Evolutionary conservation across 2,888 invertebrate genomes (phyloP).

Genomic region (Lasioglossum figueresi): DNA sequence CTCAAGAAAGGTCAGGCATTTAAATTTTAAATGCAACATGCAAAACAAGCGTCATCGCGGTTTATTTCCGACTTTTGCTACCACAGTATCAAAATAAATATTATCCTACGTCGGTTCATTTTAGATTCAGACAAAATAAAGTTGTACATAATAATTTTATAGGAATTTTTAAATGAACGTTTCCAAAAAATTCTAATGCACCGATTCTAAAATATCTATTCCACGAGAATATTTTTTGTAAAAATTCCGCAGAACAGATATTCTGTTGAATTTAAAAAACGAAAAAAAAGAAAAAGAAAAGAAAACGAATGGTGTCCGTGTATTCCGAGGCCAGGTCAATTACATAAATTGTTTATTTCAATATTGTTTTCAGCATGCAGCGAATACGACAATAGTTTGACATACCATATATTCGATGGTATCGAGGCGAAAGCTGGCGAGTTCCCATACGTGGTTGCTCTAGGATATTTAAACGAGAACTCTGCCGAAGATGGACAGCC

Average conservation of each 20-base stretch:
- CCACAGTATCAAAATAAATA: conserved; percentile 8
- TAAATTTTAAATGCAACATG: conserved; percentile 2
- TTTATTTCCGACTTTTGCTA: background rate
- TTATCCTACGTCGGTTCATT: background rate
- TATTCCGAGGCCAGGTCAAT: background rate
- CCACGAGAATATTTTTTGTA: too few species aligned
- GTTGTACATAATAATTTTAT: background rate
- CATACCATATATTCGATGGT: conserved; percentile 74
- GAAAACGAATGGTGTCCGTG: too few species aligned
- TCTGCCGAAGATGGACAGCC: conserved; percentile 33
- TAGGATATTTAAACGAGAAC: conserved; percentile 71
- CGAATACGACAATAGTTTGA: conserved; percentile 66
- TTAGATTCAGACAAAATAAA: background rate
- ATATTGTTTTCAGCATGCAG: conserved; percentile 72
- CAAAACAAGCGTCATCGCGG: background rate
- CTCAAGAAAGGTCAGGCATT: background rate
- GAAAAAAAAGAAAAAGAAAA: too few species aligned
- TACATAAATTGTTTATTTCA: background rate
- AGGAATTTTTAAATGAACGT: too few species aligned
- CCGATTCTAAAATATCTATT: too few species aligned
- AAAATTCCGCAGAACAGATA: too few species aligned
- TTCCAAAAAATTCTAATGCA: too few species aligned
- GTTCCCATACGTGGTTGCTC: conserved; percentile 78
- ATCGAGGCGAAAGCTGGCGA: conserved; percentile 66
- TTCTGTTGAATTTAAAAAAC: too few species aligned